These are phyloP conservation scores for Dendroctonus ponderosae DNA, from an alignment of 1,140 invertebrate genomes.

Conservation along the genomic window DNA sequence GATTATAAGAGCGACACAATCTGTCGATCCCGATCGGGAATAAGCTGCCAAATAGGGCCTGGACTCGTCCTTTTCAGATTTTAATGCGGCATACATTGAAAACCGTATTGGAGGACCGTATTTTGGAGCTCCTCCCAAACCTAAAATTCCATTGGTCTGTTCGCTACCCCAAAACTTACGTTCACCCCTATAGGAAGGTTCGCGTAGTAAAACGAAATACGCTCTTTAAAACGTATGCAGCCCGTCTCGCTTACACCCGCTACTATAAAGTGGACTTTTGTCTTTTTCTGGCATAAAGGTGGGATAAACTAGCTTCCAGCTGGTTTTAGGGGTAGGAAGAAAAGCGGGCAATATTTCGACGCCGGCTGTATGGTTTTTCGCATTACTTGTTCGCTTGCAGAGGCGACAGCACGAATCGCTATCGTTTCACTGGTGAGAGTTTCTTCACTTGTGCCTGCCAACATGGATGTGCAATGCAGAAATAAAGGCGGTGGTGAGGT, in stretches of 20 bases:
- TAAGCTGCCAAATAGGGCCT: constrained; percentile 27
- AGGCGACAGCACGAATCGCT: constrained; percentile 11
- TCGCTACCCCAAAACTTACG: constrained; percentile 47
- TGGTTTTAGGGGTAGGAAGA: constrained; percentile 43
- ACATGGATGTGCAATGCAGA: constrained; percentile 38
- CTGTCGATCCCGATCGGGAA: constrained; percentile 34
- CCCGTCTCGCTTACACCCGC: constrained; percentile 32
- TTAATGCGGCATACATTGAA: constrained; percentile 46
- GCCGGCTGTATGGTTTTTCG: constrained; percentile 47
- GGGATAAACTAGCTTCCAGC: constrained; percentile 41
- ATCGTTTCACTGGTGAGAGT: neutral
- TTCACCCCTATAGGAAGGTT: constrained; percentile 51
- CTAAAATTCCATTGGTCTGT: constrained; percentile 49
- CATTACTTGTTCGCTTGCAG: constrained; percentile 44
- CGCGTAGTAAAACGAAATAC: constrained; percentile 41
- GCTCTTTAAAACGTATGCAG: constrained; percentile 40
- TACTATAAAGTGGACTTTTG: constrained; percentile 4
- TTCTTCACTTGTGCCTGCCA: constrained; percentile 33
- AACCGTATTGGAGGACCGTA: constrained; percentile 53
- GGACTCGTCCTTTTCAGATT: constrained; percentile 25
- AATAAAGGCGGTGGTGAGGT: constrained; percentile 37
- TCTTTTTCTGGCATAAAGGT: constrained; percentile 40
- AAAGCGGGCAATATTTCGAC: constrained; percentile 51
- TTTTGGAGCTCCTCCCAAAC: constrained; percentile 47
- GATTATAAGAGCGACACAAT: constrained; percentile 30